phyloP scores from a whole-genome alignment of 92 coral and sea anemone genomes.

The Phenganax subtilis region DNA sequence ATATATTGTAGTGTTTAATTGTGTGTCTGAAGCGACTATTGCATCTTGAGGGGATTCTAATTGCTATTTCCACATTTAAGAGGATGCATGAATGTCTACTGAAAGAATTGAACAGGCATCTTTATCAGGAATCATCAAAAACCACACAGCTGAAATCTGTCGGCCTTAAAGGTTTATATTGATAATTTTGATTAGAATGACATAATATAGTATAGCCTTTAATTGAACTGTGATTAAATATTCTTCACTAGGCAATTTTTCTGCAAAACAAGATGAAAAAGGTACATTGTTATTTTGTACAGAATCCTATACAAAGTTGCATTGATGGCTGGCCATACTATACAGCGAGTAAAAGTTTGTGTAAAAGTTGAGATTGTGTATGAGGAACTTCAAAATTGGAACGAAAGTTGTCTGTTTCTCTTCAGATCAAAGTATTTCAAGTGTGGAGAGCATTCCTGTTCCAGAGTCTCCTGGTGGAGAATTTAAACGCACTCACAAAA shows the following conservation, averaged over 20 bases:
- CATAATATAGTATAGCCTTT: not conserved
- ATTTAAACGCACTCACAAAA: conserved; percentile 72
- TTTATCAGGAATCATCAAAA: conserved; percentile 80
- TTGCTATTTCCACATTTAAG: conserved; percentile 40
- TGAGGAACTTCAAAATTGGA: not conserved
- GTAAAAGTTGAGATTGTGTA: not conserved
- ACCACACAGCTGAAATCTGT: conserved; percentile 43
- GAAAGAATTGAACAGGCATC: conserved; percentile 78
- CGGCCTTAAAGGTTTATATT: conserved; percentile 24
- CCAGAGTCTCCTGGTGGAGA: conserved; percentile 54
- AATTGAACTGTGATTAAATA: not conserved
- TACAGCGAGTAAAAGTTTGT: not conserved
- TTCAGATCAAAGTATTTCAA: conserved; percentile 34
- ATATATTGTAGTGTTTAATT: too few species aligned
- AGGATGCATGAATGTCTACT: conserved; percentile 86
- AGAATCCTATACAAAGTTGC: not conserved
- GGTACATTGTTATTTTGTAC: not conserved
- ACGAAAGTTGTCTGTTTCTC: not conserved
- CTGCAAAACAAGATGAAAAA: conserved; percentile 37
- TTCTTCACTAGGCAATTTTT: conserved; percentile 9
- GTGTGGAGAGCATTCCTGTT: conserved; percentile 23
- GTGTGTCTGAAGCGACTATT: too few species aligned
- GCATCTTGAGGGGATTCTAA: not conserved
- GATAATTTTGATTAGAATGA: not conserved
- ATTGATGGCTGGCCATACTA: not conserved